Conservation (phyloP, 2,113 vertebrate genomes). For the Pyxicephalus adspersus region DNA sequence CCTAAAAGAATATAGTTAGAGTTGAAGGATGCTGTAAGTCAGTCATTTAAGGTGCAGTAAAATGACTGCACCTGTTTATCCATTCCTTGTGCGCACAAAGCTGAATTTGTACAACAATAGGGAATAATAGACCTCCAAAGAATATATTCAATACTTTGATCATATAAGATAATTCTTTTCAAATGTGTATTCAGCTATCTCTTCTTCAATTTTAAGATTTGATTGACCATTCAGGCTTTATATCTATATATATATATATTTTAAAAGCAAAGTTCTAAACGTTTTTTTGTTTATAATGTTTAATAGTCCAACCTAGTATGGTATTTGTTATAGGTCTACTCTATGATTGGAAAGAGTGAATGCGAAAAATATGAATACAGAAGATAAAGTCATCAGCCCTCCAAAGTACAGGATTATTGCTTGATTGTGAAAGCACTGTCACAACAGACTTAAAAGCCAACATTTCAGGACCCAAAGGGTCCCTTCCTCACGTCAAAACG, state of each 20-base stretch:
- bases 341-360: too few relatives aligned
- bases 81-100: background rate
- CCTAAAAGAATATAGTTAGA: background rate
- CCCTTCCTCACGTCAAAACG: too few relatives aligned
- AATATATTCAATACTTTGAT: constrained; percentile 25
- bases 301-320: background rate
- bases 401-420: too few relatives aligned
- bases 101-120: background rate
- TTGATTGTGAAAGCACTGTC: too few relatives aligned
- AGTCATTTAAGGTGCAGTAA: constrained; percentile 6
- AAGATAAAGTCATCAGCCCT: too few relatives aligned
- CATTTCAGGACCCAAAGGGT: too few relatives aligned
- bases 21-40: constrained; percentile 4
- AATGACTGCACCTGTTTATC: background rate
- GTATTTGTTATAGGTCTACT: too few relatives aligned
- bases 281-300: background rate
- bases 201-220: constrained; percentile 13
- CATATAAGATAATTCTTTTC: background rate
- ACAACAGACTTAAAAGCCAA: too few relatives aligned
- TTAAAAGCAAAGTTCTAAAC: background rate
- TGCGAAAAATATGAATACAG: too few relatives aligned
- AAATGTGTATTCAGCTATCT: background rate
- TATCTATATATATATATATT: background rate
- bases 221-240: constrained; percentile 10
- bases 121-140: constrained; percentile 4